phyloP scores from a whole-genome alignment of 2,113 vertebrate genomes.

The Electrona antarctica region DNA sequence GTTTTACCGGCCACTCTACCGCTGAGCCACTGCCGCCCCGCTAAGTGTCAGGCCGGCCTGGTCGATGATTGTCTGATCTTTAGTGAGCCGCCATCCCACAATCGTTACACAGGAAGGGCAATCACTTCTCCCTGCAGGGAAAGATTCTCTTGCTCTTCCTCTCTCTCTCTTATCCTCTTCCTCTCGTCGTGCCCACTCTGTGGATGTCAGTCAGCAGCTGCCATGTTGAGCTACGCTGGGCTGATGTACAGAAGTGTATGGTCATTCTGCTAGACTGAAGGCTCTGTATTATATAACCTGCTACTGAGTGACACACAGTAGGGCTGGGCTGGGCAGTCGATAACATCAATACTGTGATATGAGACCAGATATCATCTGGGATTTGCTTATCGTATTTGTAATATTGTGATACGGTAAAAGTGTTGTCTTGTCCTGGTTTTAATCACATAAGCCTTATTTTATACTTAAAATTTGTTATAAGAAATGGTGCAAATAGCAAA shows the following conservation, averaged over 20 bases:
- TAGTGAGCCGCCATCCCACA: slow-evolving; percentile 19
- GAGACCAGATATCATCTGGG: too few relatives aligned
- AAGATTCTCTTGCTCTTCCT: slow-evolving; percentile 7
- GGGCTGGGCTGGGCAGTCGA: background rate
- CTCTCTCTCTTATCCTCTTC: slow-evolving; percentile 7
- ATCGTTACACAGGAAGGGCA: slow-evolving; percentile 7
- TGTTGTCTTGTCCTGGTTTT: too few relatives aligned
- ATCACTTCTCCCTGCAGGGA: slow-evolving; percentile 25
- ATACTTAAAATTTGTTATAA: too few relatives aligned
- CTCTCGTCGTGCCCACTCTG: background rate
- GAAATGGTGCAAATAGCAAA: too few relatives aligned
- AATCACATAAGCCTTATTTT: too few relatives aligned
- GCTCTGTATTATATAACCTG: slow-evolving; percentile 8
- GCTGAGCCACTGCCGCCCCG: too few relatives aligned
- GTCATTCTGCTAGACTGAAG: background rate
- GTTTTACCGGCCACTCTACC: too few relatives aligned
- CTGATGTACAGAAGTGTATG: slow-evolving; percentile 9
- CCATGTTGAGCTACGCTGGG: slow-evolving; percentile 22
- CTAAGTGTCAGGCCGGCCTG: too few relatives aligned
- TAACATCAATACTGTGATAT: too few relatives aligned
- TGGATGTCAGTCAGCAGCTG: slow-evolving; percentile 45
- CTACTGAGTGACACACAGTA: slow-evolving; percentile 2
- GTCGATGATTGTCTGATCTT: slow-evolving; percentile 45
- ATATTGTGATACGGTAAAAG: too few relatives aligned
- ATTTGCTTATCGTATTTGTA: too few relatives aligned